A percentile compares a stretch with the other conserved stretches of the same genome.
These are phyloP conservation scores for Conops quadrifasciatus DNA, from an alignment of 2,888 invertebrate species.

Conservation along the genomic window DNA sequence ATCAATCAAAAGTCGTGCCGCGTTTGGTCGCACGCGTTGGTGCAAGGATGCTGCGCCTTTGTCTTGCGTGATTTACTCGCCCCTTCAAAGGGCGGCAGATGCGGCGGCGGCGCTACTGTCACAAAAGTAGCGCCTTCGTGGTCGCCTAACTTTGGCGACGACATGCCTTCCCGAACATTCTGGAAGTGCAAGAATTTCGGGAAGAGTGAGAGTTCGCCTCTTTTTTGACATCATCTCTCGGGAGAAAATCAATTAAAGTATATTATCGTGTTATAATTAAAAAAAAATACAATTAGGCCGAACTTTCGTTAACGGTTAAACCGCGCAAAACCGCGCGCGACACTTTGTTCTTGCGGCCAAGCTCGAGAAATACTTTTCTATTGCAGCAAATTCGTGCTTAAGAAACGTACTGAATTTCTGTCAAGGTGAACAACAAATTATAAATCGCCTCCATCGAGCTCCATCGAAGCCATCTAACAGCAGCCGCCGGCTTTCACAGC, in stretches of 20 bases:
- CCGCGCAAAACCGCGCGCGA: too few species aligned
- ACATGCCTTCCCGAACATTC: too few species aligned
- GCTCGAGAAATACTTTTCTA: too few species aligned
- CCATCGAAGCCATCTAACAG: not conserved
- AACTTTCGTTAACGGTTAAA: too few species aligned
- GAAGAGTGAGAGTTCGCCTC: too few species aligned
- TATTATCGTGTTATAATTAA: too few species aligned
- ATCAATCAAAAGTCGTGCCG: slow-evolving; percentile 56
- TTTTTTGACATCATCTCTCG: too few species aligned
- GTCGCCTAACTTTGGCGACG: not conserved
- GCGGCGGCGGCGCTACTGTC: not conserved
- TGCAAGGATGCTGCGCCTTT: slow-evolving; percentile 11
- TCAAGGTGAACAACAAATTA: slow-evolving; percentile 23
- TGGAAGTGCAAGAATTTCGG: not conserved
- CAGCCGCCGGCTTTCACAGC: not conserved
- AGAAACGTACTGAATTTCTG: not conserved
- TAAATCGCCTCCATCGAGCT: slow-evolving; percentile 52
- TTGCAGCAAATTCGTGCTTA: too few species aligned
- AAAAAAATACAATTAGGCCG: too few species aligned
- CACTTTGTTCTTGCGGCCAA: too few species aligned
- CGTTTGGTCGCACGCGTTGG: slow-evolving; percentile 10
- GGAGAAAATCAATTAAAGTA: too few species aligned
- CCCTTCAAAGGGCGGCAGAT: not conserved
- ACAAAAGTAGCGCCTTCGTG: not conserved
- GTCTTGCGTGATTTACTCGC: slow-evolving; percentile 5